Evolutionary conservation across 2,113 vertebrate genomes (phyloP).

Genomic region (Semicossyphus pulcher): DNA sequence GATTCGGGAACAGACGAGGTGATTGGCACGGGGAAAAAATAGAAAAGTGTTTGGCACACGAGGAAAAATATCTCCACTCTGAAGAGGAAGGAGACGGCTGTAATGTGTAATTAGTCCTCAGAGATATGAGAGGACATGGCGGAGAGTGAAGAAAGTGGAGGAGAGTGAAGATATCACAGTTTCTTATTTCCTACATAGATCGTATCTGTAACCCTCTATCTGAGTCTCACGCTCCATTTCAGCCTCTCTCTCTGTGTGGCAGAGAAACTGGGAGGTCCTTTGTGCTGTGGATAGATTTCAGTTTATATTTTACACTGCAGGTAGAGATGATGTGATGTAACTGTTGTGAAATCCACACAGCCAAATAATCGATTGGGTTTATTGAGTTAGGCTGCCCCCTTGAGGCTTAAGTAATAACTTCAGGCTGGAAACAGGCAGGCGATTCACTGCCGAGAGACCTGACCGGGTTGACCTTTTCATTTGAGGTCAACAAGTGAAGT

Average conservation of each 20-base stretch:
- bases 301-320: conserved; percentile 63
- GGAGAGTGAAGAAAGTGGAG: conserved; percentile 49
- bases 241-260: conserved; percentile 19
- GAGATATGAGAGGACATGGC: conserved; percentile 49
- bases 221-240: conserved; percentile 47
- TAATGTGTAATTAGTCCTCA: conserved; percentile 69
- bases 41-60: background rate
- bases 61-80: conserved; percentile 17
- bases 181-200: conserved; percentile 53
- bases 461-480: conserved; percentile 1
- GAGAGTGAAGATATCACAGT: conserved; percentile 38
- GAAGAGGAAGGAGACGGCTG: conserved; percentile 44
- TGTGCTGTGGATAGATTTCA: conserved; percentile 54
- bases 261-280: conserved; percentile 53
- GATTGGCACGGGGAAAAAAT: conserved; percentile 4
- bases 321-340: conserved; percentile 57
- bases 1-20: conserved; percentile 10
- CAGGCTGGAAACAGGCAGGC: background rate
- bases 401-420: conserved; percentile 47
- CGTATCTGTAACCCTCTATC: conserved; percentile 51
- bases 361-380: conserved; percentile 28
- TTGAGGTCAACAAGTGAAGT: background rate
- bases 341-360: conserved; percentile 56
- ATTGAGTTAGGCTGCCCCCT: conserved; percentile 70
- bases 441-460: background rate